Conservation (phyloP, 2,888 invertebrate species). For the Ectobius pallidus region DNA sequence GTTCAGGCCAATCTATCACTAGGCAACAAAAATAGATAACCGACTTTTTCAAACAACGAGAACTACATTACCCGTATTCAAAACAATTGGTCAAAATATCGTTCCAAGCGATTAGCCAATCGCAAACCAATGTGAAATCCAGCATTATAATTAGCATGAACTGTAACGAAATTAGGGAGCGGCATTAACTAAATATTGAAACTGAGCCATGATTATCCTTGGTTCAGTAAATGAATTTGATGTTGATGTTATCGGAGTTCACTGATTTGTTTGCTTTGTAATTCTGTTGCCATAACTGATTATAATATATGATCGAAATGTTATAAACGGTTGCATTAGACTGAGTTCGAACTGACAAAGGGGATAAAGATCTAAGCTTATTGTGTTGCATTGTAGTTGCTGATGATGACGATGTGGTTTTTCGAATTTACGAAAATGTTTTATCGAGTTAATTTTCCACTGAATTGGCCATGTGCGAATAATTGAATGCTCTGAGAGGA, state of each 20-base stretch:
- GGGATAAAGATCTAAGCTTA: conserved; percentile 2
- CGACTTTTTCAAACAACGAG: too few species aligned
- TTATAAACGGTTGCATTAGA: background rate
- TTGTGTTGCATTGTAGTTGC: too few species aligned
- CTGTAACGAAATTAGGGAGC: conserved; percentile 4
- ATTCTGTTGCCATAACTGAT: conserved; percentile 11
- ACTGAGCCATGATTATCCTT: conserved; percentile 11
- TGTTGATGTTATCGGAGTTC: conserved; percentile 11
- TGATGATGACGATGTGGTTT: background rate
- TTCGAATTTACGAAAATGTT: background rate
- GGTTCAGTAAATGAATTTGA: conserved; percentile 10
- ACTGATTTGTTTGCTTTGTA: conserved; percentile 18
- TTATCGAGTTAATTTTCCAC: background rate
- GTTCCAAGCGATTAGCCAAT: background rate
- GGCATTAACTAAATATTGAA: conserved; percentile 24
- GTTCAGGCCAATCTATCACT: too few species aligned
- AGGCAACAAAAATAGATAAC: too few species aligned
- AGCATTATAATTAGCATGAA: background rate
- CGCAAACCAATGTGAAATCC: background rate
- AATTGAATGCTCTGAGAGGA: conserved; percentile 2
- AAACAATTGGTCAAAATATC: background rate
- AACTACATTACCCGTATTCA: too few species aligned
- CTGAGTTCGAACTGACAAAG: background rate
- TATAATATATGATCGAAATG: conserved; percentile 9
- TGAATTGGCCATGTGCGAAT: background rate